These are phyloP conservation scores for Aptenodytes patagonicus DNA, from an alignment of 2,113 vertebrate genomes.

Conservation along the genomic window DNA sequence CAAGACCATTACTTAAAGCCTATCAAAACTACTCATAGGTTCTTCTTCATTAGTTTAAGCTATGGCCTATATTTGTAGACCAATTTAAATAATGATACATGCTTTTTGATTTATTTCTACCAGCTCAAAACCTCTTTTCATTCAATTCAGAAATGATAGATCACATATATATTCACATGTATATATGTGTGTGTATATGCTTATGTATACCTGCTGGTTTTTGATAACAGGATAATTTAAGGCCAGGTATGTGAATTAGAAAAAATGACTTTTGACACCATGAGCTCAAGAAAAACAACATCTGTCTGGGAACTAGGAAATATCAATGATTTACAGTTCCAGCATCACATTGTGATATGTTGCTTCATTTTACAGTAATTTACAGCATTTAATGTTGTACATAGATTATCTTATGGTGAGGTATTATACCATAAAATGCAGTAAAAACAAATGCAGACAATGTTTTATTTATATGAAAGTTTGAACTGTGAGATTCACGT, in stretches of 20 bases:
- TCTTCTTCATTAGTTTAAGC: slow-evolving; percentile 7
- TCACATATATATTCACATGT: neutral
- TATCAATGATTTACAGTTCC: slow-evolving; percentile 43
- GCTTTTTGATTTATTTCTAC: slow-evolving; percentile 13
- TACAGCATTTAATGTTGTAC: slow-evolving; percentile 55
- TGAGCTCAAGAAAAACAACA: slow-evolving; percentile 51
- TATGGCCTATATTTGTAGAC: neutral
- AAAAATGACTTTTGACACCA: neutral
- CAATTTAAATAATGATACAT: neutral
- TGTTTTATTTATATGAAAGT: slow-evolving; percentile 47
- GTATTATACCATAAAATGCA: slow-evolving; percentile 42
- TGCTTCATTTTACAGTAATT: slow-evolving; percentile 62
- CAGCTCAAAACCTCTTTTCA: neutral
- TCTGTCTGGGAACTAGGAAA: slow-evolving; percentile 29
- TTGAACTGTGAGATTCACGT: slow-evolving; percentile 33
- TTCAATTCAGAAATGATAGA: neutral
- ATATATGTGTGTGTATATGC: neutral
- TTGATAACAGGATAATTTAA: slow-evolving; percentile 53
- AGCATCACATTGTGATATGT: neutral
- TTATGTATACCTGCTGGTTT: neutral
- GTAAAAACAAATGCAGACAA: slow-evolving; percentile 42
- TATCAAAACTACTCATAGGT: neutral
- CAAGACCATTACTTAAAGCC: slow-evolving; percentile 22
- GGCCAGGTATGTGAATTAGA: neutral
- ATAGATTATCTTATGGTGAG: slow-evolving; percentile 52